These are phyloP conservation scores for Nothoprocta pentlandii DNA, from an alignment of 2,113 vertebrate genomes.

Conservation along the genomic window DNA sequence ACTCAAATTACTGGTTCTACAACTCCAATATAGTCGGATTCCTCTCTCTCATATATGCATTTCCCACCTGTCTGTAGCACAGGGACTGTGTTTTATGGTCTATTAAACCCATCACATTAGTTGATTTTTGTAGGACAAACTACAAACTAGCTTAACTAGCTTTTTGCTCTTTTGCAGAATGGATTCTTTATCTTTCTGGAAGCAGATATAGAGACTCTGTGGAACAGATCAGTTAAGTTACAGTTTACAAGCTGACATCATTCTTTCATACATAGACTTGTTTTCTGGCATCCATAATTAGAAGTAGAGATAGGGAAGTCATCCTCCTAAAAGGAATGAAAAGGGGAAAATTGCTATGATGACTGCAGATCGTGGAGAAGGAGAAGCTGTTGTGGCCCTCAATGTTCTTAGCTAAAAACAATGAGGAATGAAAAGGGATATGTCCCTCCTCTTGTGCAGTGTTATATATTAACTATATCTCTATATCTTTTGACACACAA, in stretches of 20 bases:
- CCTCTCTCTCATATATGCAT: not conserved
- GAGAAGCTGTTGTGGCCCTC: not conserved
- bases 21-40: not conserved
- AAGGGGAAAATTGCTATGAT: not conserved
- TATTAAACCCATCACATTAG: not conserved
- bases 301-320: not conserved
- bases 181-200: not conserved
- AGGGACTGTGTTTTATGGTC: not conserved
- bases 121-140: not conserved
- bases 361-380: not conserved
- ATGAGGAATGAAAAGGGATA: not conserved
- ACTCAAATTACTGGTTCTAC: not conserved
- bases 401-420: not conserved
- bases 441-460: not conserved
- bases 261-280: not conserved
- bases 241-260: not conserved
- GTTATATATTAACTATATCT: not conserved
- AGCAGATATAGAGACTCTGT: not conserved
- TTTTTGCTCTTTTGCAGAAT: not conserved
- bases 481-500: not conserved
- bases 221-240: not conserved
- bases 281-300: not conserved
- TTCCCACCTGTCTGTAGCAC: not conserved
- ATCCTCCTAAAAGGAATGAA: not conserved
- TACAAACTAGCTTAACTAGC: not conserved